Evolutionary conservation across 1,140 invertebrate genomes (phyloP), one percentile per base, ranked within the genome.

Genomic region (Euwallacea similis): DNA sequence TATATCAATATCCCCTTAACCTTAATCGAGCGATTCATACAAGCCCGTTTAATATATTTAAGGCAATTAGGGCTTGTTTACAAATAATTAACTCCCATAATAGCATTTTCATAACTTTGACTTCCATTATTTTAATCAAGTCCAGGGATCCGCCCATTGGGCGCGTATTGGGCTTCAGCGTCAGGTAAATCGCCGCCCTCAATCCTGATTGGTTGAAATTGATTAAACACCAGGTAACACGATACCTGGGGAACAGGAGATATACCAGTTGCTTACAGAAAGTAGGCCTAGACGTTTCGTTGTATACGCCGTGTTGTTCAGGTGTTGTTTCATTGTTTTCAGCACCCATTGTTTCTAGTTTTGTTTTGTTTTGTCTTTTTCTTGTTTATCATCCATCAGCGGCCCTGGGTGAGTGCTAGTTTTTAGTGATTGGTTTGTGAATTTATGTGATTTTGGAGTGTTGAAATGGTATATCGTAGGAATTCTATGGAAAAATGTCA

Each of bases 61-160:
- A 69, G 62, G 73, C 75, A 77, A 77, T 77, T 77, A 77, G 69
- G 65, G 44, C 69, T 71, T 74, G 72, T 76, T 77, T 75, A 79
- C 76, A 78, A 78, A 79, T 76, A 79, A 80, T 80, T 80, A 80
- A 76, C 79, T 80, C 72, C 79, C 79, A 80, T 80, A 78, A 79
- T 79, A 76, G 76, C 71, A 72, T 76, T 71, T 74, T 76, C 77
- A 76, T 79, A 80, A 79, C 77, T 75, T 65, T 73, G 71, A 76
- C 77, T 80, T 77, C 79, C 79, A 80, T 80, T 80, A 80, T 78
- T 80, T 80, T 77, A 78, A 78, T 78, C 75, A 73, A 66, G 54
- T 42, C 42, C 6, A 16, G 42, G n/a, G 15, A n/a, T 56, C 65
- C 75, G 73, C 77, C 76, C 67, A 64, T 42, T 53, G 7, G 42